phyloP scores from a whole-genome alignment of 2,113 vertebrate species.

The Isurus oxyrinchus region DNA sequence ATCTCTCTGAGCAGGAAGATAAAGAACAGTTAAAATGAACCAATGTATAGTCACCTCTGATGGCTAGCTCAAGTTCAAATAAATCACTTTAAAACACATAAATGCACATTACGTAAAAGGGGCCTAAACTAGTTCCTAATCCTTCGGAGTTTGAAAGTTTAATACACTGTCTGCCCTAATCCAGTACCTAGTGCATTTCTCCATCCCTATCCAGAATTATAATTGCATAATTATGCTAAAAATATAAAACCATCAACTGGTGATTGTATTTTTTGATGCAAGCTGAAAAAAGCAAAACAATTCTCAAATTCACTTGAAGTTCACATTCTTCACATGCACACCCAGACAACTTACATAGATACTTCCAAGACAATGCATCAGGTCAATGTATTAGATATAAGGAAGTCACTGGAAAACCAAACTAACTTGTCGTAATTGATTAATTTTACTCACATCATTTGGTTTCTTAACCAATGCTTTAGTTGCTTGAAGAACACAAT shows the following conservation, averaged over 20 bases:
- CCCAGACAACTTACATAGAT: not conserved
- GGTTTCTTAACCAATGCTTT: conserved; percentile 26
- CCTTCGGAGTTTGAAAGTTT: not conserved
- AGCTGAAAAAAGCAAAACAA: not conserved
- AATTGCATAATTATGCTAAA: not conserved
- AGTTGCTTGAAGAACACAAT: conserved; percentile 35
- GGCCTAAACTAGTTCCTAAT: not conserved
- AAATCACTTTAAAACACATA: not conserved
- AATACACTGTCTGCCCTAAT: not conserved
- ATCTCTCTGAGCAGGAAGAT: not conserved
- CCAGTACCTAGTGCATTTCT: not conserved
- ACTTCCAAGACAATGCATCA: not conserved
- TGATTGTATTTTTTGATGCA: not conserved
- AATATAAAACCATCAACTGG: not conserved
- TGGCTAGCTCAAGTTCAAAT: not conserved
- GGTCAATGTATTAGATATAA: not conserved
- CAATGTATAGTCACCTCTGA: not conserved
- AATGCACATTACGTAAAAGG: not conserved
- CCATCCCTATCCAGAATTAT: not conserved
- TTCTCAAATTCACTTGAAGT: not conserved
- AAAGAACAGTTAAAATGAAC: not conserved
- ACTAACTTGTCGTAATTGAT: not conserved
- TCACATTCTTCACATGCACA: not conserved
- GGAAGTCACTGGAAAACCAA: not conserved
- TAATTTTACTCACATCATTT: conserved; percentile 21